Conservation (phyloP, 2,888 invertebrate species). For the Nipponacmea schrenckii region DNA sequence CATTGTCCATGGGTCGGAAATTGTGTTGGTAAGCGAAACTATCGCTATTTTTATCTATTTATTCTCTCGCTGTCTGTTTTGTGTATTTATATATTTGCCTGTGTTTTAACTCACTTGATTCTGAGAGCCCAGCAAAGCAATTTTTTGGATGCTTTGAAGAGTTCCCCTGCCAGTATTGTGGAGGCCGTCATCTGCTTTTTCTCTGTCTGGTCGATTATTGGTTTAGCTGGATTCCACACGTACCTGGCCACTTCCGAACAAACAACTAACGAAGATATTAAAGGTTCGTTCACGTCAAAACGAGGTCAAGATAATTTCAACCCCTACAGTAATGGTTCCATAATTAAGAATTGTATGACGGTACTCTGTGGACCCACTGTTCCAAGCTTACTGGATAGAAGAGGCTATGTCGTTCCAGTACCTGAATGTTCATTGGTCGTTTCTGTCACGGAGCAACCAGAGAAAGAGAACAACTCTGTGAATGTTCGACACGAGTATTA, state of each 20-base stretch:
- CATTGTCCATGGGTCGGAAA: constrained; percentile 90
- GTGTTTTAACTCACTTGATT: constrained; percentile 94
- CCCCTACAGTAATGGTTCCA: constrained; percentile 94
- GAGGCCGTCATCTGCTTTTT: constrained; percentile 77
- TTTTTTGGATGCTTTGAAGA: constrained; percentile 88
- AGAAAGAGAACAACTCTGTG: constrained; percentile 52
- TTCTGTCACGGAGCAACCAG: constrained; percentile 33
- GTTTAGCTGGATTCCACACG: constrained; percentile 98
- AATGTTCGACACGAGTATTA: constrained; percentile 63
- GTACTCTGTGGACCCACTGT: constrained; percentile 87
- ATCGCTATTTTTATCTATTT: constrained; percentile 99
- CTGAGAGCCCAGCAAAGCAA: constrained; percentile 71
- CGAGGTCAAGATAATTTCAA: constrained; percentile 90
- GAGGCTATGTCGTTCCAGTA: constrained; percentile 60
- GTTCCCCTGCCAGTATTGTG: constrained; percentile 82
- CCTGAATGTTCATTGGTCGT: constrained; percentile 44
- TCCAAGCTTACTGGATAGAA: constrained; percentile 67
- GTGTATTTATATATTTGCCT: constrained; percentile 97
- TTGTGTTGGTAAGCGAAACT: constrained; percentile 98
- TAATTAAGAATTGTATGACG: constrained; percentile 93
- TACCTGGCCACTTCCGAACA: constrained; percentile 97
- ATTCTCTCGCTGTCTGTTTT: constrained; percentile 96
- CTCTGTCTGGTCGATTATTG: constrained; percentile 98
- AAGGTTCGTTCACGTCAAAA: constrained; percentile 95
- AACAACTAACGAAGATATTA: constrained; percentile 99